These are phyloP conservation scores for Amphipoea lucens DNA, from an alignment of 2,888 invertebrate species.

Conservation along the genomic window DNA sequence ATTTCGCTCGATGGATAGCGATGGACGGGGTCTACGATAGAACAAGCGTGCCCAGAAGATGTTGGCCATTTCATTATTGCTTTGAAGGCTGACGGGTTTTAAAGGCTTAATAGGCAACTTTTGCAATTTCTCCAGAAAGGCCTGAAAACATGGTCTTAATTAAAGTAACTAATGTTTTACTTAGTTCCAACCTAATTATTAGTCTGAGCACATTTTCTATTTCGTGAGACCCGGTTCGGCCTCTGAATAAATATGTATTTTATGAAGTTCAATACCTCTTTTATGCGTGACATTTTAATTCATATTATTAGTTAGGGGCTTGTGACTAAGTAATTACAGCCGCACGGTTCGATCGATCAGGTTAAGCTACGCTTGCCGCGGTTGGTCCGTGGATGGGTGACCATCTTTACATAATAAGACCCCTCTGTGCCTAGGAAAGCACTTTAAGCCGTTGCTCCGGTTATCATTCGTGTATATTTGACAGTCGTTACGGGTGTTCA, in stretches of 20 bases:
- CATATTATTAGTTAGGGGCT: not conserved
- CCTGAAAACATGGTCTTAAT: not conserved
- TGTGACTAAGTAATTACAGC: no score
- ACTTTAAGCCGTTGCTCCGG: no score
- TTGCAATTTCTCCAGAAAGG: not conserved
- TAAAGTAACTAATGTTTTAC: not conserved
- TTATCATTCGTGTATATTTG: no score
- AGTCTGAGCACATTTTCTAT: not conserved
- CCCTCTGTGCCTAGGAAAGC: no score
- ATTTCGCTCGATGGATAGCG: not conserved
- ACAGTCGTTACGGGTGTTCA: no score
- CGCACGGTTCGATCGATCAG: no score
- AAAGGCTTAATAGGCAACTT: not conserved
- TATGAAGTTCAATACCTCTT: not conserved
- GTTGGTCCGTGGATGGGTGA: no score
- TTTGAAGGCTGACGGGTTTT: not conserved
- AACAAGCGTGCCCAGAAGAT: not conserved
- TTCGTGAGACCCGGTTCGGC: not conserved
- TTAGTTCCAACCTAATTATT: not conserved
- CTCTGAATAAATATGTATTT: not conserved
- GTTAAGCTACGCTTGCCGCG: no score
- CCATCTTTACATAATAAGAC: no score
- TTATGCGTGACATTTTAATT: slow-evolving; percentile 3
- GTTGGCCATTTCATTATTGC: not conserved
- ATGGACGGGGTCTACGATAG: not conserved